Evolutionary conservation across 2,113 vertebrate genomes (phyloP), one percentile per base, ranked within the genome.

Genomic region (Ciconia boyciana): DNA sequence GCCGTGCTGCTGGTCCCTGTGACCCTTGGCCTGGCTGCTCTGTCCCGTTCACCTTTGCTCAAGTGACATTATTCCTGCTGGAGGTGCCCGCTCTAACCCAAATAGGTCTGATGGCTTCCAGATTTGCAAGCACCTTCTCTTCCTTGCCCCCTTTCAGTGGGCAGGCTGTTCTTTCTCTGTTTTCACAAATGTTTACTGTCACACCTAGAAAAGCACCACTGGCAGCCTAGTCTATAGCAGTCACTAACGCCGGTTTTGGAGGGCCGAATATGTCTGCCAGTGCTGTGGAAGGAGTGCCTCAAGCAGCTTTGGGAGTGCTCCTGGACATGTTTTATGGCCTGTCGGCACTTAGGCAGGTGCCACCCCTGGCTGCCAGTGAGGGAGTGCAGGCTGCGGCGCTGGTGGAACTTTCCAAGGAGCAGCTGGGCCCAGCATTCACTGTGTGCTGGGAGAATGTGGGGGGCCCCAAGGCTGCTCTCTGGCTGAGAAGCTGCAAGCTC

Each of bases 351-450:
- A 25, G n/a, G 89, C 82, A 96, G 93, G 75, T 94, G 93, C 75
- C 48, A 57, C 29, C 19, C 29, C 82, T 85, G 66, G 58, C 66
- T 72, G 54, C 34, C 24, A 20, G 71, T 1, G 1, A 89, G 65
- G 81, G 74, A 87, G 15, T 0, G 0, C 62, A 29, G 52, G 57
- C 69, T 84, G 64, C 4, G 3, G 39, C 0, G 1, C 21, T 0
- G 0, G 41, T 88, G 64, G 71, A 83, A 80, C 92, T 89, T 96
- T 89, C 89, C 18, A 2, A 93, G 57, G 65, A 68, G 66, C 85
- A 83, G 80, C 84, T 82, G 80, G 60, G 43, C 17, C 60, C 16
- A 1, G 16, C 26, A 48, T 46, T 76, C 72, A 34, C 52, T 0
- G 1, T 1, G 1, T 41, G 20, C 22, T 1, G 7, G 24, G 19